These are phyloP conservation scores for Junco hyemalis DNA, from an alignment of 2,113 vertebrate genomes.

Conservation along the genomic window DNA sequence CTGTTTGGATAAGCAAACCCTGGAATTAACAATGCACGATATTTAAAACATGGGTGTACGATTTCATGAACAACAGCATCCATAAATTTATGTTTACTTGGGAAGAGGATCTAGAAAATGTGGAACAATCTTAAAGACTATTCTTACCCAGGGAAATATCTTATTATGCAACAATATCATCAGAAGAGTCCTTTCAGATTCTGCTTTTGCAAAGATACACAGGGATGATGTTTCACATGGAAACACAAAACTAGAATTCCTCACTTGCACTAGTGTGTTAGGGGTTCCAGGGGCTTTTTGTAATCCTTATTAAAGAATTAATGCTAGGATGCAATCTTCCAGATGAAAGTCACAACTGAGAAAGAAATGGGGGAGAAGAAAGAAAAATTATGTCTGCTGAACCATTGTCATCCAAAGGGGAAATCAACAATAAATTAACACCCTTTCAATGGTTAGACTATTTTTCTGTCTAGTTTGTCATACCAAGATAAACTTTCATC, in stretches of 20 bases:
- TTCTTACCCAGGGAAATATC: neutral
- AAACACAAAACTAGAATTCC: neutral
- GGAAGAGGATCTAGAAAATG: neutral
- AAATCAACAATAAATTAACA: neutral
- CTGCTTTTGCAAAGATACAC: neutral
- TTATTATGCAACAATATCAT: neutral
- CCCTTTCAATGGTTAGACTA: neutral
- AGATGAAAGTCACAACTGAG: neutral
- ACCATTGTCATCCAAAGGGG: neutral
- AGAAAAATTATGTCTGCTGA: neutral
- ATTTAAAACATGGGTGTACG: neutral
- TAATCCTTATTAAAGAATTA: neutral
- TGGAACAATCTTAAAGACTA: neutral
- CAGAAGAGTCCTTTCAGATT: neutral
- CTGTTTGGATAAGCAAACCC: neutral
- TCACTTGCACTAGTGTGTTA: neutral
- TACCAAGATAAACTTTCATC: neutral
- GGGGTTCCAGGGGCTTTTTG: rapidly evolving
- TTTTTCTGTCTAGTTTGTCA: neutral
- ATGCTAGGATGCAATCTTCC: neutral
- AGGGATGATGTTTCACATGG: rapidly evolving
- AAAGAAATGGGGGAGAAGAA: neutral
- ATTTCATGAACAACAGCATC: neutral
- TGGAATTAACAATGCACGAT: neutral
- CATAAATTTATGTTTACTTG: neutral